phyloP scores from a whole-genome alignment of 92 coral and sea anemone genomes.

The Actinernus sp. region DNA sequence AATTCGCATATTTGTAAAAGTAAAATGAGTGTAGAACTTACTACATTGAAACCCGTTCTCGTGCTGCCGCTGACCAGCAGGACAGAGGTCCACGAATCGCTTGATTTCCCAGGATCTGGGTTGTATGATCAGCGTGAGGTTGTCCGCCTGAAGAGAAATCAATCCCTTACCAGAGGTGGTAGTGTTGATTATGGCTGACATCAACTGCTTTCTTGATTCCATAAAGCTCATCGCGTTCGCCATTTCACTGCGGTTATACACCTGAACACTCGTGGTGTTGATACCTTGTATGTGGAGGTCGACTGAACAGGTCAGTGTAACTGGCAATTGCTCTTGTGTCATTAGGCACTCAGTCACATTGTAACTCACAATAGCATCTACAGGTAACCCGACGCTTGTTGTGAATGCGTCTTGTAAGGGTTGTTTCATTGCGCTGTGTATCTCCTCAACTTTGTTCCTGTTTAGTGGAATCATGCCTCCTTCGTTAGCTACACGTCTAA shows the following conservation, averaged over 20 bases:
- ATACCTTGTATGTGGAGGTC: background rate
- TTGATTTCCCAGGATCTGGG: background rate
- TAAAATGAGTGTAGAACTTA: background rate
- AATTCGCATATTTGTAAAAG: too few species aligned
- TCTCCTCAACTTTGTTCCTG: background rate
- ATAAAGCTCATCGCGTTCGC: background rate
- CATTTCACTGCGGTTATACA: background rate
- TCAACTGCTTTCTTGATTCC: background rate
- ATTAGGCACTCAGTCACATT: background rate
- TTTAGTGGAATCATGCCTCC: background rate
- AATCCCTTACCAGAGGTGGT: background rate
- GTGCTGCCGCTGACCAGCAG: background rate
- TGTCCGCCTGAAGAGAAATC: background rate
- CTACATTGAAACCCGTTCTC: background rate
- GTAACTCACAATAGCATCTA: background rate
- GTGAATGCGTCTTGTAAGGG: background rate
- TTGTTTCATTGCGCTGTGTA: background rate
- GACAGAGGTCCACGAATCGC: background rate
- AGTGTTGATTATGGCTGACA: background rate
- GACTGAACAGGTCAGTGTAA: background rate
- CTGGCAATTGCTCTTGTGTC: background rate
- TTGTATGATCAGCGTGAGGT: background rate
- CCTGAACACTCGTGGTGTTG: background rate
- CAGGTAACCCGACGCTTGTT: background rate
- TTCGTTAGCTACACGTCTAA: background rate